phyloP scores from a whole-genome alignment of 2,888 invertebrate species.

The Chaetoderma sp. region DNA sequence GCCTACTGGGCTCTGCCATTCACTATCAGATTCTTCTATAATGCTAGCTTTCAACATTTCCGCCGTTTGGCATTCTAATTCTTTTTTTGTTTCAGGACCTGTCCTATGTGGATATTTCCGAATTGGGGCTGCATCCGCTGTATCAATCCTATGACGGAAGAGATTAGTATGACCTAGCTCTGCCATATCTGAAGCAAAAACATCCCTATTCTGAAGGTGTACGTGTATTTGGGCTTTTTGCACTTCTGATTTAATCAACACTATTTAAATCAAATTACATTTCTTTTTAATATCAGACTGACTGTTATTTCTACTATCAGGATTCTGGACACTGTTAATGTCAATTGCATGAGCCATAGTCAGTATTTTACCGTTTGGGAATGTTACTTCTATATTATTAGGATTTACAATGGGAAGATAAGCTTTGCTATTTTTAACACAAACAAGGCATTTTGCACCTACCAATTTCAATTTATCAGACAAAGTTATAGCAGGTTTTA shows the following conservation, averaged over 20 bases:
- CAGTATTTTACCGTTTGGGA: background rate
- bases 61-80: conserved; percentile 24
- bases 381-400: conserved; percentile 1
- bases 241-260: conserved; percentile 13
- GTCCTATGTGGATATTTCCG: conserved; percentile 29
- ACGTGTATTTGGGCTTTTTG: conserved; percentile 15
- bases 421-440: conserved; percentile 3
- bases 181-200: no score
- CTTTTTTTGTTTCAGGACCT: background rate
- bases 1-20: conserved; percentile 34
- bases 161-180: conserved; percentile 2
- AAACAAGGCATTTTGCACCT: conserved; percentile 17
- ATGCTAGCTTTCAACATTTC: conserved; percentile 27
- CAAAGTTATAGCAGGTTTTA: conserved; percentile 15
- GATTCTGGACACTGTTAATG: background rate
- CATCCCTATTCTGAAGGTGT: no score
- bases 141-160: no score
- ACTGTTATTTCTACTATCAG: background rate
- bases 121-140: no score
- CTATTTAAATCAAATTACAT: conserved; percentile 6
- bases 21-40: conserved; percentile 29
- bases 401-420: conserved; percentile 18
- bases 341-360: conserved; percentile 5
- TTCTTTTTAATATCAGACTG: background rate
- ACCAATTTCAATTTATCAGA: conserved; percentile 1